Evolutionary conservation across 2,888 invertebrate genomes (phyloP).

Genomic region (Dryobotodes eremita): DNA sequence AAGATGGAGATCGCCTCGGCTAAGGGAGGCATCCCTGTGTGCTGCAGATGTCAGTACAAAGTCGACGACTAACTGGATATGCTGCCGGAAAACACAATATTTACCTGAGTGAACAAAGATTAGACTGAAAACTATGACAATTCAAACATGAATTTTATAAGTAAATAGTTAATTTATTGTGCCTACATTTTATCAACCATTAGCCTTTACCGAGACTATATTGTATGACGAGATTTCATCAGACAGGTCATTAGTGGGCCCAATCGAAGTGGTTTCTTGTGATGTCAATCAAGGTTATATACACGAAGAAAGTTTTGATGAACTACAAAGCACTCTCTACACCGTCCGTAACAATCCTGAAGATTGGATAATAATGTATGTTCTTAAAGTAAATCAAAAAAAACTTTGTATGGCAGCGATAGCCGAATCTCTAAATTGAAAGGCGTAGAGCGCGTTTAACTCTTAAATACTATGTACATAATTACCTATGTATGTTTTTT

Average conservation of each 20-base stretch:
- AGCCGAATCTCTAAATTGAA: neutral
- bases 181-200: neutral
- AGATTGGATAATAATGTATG: neutral
- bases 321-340: neutral
- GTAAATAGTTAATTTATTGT: neutral
- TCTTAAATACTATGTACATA: neutral
- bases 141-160: neutral
- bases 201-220: neutral
- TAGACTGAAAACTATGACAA: conserved; percentile 1
- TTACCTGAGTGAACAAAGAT: neutral
- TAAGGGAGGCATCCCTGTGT: conserved; percentile 63
- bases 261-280: neutral
- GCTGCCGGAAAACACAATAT: neutral
- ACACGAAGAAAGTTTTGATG: neutral
- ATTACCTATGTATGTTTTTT: neutral
- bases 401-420: neutral
- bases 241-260: neutral
- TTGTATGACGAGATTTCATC: neutral
- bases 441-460: neutral
- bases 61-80: neutral
- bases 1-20: conserved; percentile 52
- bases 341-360: neutral
- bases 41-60: conserved; percentile 63
- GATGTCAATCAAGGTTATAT: neutral
- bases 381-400: neutral